A percentile compares a stretch with the other conserved stretches of the same genome.
phyloP scores from a whole-genome alignment of 1,140 invertebrate species.

The Idris sp. region DNA sequence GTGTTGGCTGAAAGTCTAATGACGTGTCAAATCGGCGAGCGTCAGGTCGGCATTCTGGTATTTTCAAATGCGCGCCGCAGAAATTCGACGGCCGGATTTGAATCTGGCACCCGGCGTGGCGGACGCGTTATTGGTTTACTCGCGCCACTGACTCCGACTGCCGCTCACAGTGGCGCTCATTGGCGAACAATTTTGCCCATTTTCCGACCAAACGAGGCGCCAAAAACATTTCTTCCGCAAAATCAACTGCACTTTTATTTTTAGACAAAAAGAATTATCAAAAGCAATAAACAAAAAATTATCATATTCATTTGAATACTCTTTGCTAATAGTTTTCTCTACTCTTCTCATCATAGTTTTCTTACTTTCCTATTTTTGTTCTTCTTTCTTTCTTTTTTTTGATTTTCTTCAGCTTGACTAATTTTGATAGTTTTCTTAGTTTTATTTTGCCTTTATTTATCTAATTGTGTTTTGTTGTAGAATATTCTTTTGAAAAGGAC shows the following conservation, averaged over 20 bases:
- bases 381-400: too few relatives aligned
- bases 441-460: too few relatives aligned
- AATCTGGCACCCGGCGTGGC: slow-evolving; percentile 76
- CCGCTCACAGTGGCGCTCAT: slow-evolving; percentile 72
- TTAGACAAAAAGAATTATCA: slow-evolving; percentile 28
- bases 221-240: slow-evolving; percentile 54
- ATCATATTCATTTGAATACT: too few relatives aligned
- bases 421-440: too few relatives aligned
- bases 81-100: slow-evolving; percentile 73
- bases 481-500: too few relatives aligned
- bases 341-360: too few relatives aligned
- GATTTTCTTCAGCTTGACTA: too few relatives aligned
- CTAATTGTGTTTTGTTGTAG: too few relatives aligned
- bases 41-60: slow-evolving; percentile 59
- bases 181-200: slow-evolving; percentile 60
- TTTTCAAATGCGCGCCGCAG: slow-evolving; percentile 72
- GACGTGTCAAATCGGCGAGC: slow-evolving; percentile 74
- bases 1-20: slow-evolving; percentile 69
- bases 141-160: slow-evolving; percentile 74
- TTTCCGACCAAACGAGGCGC: slow-evolving; percentile 44
- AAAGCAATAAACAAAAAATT: slow-evolving; percentile 10
- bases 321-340: too few relatives aligned
- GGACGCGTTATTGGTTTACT: slow-evolving; percentile 78
- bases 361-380: too few relatives aligned
- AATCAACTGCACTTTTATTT: slow-evolving; percentile 40